These are phyloP conservation scores for Alces alces DNA, from an alignment of 2,113 vertebrate genomes.

Conservation along the genomic window DNA sequence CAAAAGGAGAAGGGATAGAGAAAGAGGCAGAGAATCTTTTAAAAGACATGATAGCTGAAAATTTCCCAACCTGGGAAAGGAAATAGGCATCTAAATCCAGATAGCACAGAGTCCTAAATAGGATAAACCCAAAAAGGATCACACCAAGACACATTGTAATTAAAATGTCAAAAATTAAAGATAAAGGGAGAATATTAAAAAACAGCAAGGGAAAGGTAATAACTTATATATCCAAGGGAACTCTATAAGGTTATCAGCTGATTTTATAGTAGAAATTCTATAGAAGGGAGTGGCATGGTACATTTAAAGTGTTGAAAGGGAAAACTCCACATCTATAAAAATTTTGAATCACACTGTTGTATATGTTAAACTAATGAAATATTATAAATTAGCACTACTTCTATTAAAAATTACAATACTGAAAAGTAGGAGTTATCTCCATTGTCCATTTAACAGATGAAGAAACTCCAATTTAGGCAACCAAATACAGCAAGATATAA, in stretches of 20 bases:
- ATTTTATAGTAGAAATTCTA: background rate
- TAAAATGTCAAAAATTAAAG: background rate
- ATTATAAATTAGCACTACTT: background rate
- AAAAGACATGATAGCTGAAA: background rate
- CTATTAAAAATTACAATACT: background rate
- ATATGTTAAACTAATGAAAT: background rate
- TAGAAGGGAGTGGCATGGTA: background rate
- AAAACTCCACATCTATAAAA: background rate
- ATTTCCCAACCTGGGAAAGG: background rate
- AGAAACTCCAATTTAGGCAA: background rate
- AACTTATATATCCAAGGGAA: background rate
- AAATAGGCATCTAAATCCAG: background rate
- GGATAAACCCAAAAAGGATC: background rate
- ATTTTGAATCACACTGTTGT: background rate
- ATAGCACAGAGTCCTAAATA: background rate
- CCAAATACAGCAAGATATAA: background rate
- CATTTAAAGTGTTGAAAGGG: background rate
- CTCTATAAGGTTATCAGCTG: background rate
- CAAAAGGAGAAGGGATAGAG: background rate
- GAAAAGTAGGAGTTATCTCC: background rate
- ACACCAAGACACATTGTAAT: background rate
- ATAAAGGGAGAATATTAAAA: background rate
- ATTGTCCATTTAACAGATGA: background rate
- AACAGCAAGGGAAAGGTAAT: background rate
- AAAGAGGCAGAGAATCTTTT: background rate